Base-by-base conservation (phyloP, 2,888 invertebrate genomes). In the Lasioglossum zephyrum region DNA sequence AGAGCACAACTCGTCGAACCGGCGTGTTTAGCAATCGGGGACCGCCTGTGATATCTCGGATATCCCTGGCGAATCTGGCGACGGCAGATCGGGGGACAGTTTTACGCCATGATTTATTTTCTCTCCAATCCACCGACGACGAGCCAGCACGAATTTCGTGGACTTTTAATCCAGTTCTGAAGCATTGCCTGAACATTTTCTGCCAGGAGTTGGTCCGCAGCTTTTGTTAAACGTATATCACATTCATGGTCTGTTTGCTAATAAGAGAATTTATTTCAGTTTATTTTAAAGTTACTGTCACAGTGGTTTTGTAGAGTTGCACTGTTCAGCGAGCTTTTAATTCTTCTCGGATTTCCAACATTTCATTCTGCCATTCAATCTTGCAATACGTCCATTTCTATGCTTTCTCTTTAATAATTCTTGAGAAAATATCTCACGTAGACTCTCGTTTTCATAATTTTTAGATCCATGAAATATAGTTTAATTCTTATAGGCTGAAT, bases 31-130 rank as follows among this genome's bases (percentile, higher is more conserved):
- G 39, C 18, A 39, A 22, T 66, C 41, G 49, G 44, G 1, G 11
- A 57, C 57, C 57, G 57, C n/a, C 11, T n/a, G 57, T 57, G 57
- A 57, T 57, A 57, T 57, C n/a, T n/a, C 57, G 66, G 41, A n/a
- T 13, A 16, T 36, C 16, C 4, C n/a, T 6, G 39, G 39, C 39
- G 5, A 31, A 26, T 18, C 53, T 26, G 8, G 8, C 22, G 11
- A 63, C 26, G 8, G 57, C 57, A 57, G 11, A 57, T n/a, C 4
- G 57, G 57, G 39, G 31, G 36, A 31, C 41, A 18, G 57, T 72
- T 83, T 83, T 69, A 74, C 39, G 60, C 6, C 22, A 31, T 39
- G 73, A 78, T 78, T 81, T 81, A 49, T 73, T n/a, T 39, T 41
- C 39, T 41, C 39, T 9, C n/a, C 41, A 39, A 69, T 70, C 8